Evolutionary conservation across 1,140 invertebrate species (phyloP).

Genomic region (Eriosoma lanigerum): DNA sequence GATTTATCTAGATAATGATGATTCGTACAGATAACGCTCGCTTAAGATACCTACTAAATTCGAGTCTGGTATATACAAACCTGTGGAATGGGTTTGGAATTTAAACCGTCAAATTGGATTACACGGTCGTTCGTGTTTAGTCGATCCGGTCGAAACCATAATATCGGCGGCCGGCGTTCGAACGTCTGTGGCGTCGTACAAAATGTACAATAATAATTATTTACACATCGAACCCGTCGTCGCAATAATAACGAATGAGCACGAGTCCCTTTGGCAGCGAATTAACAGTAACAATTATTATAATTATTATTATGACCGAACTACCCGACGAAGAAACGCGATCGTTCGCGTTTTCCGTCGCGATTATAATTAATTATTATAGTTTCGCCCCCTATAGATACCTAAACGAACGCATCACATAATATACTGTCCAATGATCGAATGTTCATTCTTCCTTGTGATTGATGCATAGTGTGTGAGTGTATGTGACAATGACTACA

Average conservation of each 20-base stretch:
- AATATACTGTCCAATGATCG: background rate
- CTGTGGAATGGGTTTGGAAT: conserved; percentile 33
- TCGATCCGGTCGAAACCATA: background rate
- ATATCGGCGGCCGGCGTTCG: background rate
- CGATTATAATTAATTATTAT: conserved; percentile 31
- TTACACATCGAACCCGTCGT: background rate
- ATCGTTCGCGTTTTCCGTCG: background rate
- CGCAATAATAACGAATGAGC: background rate
- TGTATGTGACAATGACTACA: conserved; percentile 47
- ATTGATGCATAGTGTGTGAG: background rate
- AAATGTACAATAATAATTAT: background rate
- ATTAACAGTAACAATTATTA: too few relatives aligned
- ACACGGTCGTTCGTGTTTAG: background rate
- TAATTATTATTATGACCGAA: too few relatives aligned
- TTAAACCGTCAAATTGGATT: conserved; percentile 20
- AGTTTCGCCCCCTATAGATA: background rate
- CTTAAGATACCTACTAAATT: too few relatives aligned
- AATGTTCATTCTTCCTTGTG: background rate
- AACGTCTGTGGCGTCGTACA: background rate
- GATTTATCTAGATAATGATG: too few relatives aligned
- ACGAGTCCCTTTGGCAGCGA: too few relatives aligned
- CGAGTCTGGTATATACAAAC: too few relatives aligned
- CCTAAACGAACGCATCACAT: background rate
- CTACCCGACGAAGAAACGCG: background rate
- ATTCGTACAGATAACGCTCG: too few relatives aligned